Conservation (phyloP, 2,797 vertebrate species). For the Carapus acus region DNA sequence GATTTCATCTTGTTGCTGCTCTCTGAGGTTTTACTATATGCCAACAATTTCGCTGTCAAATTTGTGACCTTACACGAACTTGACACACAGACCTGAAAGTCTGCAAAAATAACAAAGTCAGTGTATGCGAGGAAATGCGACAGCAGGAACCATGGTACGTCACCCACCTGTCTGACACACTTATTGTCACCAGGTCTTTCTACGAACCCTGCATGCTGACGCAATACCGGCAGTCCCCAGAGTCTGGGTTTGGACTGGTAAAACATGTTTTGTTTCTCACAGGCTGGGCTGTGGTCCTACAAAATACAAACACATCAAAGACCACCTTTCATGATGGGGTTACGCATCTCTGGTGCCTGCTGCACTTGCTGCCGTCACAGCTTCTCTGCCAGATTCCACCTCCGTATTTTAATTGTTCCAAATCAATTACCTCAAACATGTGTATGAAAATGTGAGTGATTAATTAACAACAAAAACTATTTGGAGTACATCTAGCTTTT, state of each 20-base stretch:
- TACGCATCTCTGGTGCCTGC: slow-evolving; percentile 34
- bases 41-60: background rate
- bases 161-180: slow-evolving; percentile 37
- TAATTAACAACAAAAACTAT: too few relatives aligned
- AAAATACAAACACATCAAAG: slow-evolving; percentile 69
- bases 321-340: slow-evolving; percentile 48
- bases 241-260: slow-evolving; percentile 42
- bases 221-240: slow-evolving; percentile 42
- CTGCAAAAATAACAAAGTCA: slow-evolving; percentile 23
- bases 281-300: slow-evolving; percentile 41
- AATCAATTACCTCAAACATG: too few relatives aligned
- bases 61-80: slow-evolving; percentile 1
- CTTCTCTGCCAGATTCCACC: too few relatives aligned
- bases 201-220: slow-evolving; percentile 32
- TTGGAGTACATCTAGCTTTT: too few relatives aligned
- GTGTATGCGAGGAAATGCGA: slow-evolving; percentile 52
- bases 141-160: slow-evolving; percentile 40
- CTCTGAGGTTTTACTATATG: too few relatives aligned
- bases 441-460: too few relatives aligned
- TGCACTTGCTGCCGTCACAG: slow-evolving; percentile 15
- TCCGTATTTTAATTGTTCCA: too few relatives aligned
- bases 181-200: slow-evolving; percentile 53
- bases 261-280: slow-evolving; percentile 47
- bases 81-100: slow-evolving; percentile 13
- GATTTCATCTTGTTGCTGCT: too few relatives aligned